Percentiles rank a stretch among this genome's conserved stretches.
phyloP scores from a whole-genome alignment of 2,888 invertebrate genomes.

The Thera britannica region DNA sequence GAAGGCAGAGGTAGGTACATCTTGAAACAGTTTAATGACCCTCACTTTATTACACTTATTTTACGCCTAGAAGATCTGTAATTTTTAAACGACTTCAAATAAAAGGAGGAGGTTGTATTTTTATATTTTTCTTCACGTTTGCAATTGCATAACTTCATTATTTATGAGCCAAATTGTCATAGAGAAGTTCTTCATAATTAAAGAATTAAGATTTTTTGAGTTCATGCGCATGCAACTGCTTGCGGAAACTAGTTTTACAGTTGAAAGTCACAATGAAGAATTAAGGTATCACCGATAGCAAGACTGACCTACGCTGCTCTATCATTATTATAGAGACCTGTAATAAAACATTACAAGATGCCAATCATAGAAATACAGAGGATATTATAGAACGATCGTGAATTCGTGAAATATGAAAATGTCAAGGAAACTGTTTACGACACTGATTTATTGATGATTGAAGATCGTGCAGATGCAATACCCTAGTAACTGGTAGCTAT shows the following conservation, averaged over 20 bases:
- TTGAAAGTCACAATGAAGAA: too few relatives aligned
- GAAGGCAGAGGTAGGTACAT: not conserved
- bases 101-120: too few relatives aligned
- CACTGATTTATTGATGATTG: conserved; percentile 20
- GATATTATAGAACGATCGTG: conserved; percentile 42
- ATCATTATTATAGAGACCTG: conserved; percentile 2
- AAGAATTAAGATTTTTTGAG: too few relatives aligned
- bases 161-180: too few relatives aligned
- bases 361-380: conserved; percentile 21
- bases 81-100: too few relatives aligned
- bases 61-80: too few relatives aligned
- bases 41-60: too few relatives aligned
- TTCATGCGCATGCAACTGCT: too few relatives aligned
- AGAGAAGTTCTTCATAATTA: too few relatives aligned
- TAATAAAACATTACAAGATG: conserved; percentile 31
- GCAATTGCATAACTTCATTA: too few relatives aligned
- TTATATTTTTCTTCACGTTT: too few relatives aligned
- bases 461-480: conserved; percentile 32
- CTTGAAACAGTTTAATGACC: not conserved
- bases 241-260: too few relatives aligned
- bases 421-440: conserved; percentile 48
- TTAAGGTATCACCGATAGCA: not conserved
- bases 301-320: conserved; percentile 2
- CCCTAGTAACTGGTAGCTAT: conserved; percentile 8
- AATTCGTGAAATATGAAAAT: conserved; percentile 49